These are phyloP conservation scores for Pristis pectinata DNA, from an alignment of 2,797 vertebrate species.

Conservation along the genomic window DNA sequence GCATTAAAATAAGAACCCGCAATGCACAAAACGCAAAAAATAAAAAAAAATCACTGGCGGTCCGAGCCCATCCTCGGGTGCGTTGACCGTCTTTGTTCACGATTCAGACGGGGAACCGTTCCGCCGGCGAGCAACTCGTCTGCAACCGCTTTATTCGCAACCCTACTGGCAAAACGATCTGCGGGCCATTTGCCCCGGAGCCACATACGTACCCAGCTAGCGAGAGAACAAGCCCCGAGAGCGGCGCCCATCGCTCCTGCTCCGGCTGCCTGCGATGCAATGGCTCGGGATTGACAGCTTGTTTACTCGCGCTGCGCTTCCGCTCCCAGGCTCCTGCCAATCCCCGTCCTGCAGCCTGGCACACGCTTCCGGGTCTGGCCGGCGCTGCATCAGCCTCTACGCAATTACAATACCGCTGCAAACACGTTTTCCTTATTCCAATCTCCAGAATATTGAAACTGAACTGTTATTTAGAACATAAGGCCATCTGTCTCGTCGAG, in stretches of 20 bases:
- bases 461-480: background rate
- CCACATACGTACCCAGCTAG: constrained; percentile 76
- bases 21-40: too few species aligned
- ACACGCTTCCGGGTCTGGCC: background rate
- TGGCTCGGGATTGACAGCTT: background rate
- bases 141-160: background rate
- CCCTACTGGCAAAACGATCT: background rate
- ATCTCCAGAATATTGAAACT: background rate
- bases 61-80: background rate
- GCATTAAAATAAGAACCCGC: background rate
- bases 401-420: too few species aligned
- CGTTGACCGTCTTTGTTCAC: background rate
- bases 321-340: background rate
- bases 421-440: background rate
- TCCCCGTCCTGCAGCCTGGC: background rate
- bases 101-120: background rate
- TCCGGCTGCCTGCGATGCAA: constrained; percentile 34
- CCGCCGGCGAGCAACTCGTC: background rate
- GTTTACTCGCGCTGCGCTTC: constrained; percentile 9
- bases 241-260: constrained; percentile 71
- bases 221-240: constrained; percentile 84
- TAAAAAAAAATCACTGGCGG: background rate
- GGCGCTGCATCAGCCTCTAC: background rate
- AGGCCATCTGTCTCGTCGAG: too few species aligned
- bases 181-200: too few species aligned